phyloP scores from a whole-genome alignment of 2,888 invertebrate genomes.

The Hirudinaria manillensis region DNA sequence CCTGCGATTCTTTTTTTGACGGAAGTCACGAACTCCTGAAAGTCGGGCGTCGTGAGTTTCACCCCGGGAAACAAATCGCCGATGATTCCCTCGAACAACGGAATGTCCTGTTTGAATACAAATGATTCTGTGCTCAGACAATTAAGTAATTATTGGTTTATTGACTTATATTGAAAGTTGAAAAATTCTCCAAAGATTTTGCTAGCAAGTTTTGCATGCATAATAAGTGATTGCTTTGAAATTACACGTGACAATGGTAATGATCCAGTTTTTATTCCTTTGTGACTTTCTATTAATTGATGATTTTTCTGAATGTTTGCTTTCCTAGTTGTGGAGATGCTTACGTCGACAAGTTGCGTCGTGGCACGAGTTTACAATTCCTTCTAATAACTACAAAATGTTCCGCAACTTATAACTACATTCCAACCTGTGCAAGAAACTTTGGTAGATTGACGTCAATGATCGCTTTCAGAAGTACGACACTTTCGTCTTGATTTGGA shows the following conservation, averaged over 20 bases:
- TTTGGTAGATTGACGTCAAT: conserved; percentile 56
- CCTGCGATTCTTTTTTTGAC: conserved; percentile 51
- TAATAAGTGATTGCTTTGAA: no score
- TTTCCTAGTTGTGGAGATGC: no score
- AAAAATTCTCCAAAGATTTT: background rate
- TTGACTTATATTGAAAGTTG: background rate
- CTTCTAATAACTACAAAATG: no score
- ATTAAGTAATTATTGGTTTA: no score
- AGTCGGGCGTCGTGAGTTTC: conserved; percentile 51
- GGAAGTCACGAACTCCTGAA: conserved; percentile 52
- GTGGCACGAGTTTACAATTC: no score
- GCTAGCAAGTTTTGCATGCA: background rate
- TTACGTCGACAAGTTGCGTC: no score
- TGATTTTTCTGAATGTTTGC: no score
- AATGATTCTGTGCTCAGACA: background rate
- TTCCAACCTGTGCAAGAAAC: conserved; percentile 52
- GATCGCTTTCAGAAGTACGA: conserved; percentile 54
- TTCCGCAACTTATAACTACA: no score
- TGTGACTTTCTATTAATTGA: no score
- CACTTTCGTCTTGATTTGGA: conserved; percentile 50
- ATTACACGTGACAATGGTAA: no score
- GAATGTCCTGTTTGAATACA: conserved; percentile 49
- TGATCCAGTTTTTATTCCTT: no score
- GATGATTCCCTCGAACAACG: conserved; percentile 55
- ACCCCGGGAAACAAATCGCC: conserved; percentile 55